Percentiles rank a stretch among this genome's conserved stretches.
Conservation (phyloP, 35 echinoderm and acorn worm genomes). For the Ophioderma brevispina region DNA sequence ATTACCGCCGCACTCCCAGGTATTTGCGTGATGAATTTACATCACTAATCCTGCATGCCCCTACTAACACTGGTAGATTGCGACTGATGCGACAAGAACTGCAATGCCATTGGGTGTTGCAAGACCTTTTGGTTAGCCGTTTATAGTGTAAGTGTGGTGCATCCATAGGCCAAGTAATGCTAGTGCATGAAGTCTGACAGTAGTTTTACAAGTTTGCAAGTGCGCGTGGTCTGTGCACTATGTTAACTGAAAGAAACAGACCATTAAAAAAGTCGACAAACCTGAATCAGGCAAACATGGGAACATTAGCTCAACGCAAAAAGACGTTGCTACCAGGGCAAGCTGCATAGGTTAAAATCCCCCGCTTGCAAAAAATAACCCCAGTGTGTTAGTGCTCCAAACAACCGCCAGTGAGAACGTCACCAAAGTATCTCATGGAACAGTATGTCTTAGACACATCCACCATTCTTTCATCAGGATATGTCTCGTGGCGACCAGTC, state of each 20-base stretch:
- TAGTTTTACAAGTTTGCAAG: no score
- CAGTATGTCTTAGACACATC: slow-evolving; percentile 59
- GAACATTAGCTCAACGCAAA: background rate
- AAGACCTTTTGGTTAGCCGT: no score
- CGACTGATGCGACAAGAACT: background rate
- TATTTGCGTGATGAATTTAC: slow-evolving; percentile 1
- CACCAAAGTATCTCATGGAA: slow-evolving; percentile 9
- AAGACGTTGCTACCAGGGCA: background rate
- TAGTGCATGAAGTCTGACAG: no score
- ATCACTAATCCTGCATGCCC: no score
- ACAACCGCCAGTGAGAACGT: no score
- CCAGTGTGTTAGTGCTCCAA: background rate
- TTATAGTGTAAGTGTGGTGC: no score
- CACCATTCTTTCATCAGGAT: background rate
- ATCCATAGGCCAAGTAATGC: no score
- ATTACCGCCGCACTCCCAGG: background rate
- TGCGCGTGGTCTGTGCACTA: no score
- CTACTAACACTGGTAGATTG: background rate
- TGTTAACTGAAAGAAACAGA: background rate
- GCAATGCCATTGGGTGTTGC: no score
- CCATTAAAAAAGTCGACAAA: background rate
- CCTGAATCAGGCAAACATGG: background rate
- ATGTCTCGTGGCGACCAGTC: slow-evolving; percentile 34
- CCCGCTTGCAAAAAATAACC: background rate
- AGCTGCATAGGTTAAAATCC: slow-evolving; percentile 11